Conservation (phyloP, 2,113 vertebrate genomes). For the Setophaga coronata region DNA sequence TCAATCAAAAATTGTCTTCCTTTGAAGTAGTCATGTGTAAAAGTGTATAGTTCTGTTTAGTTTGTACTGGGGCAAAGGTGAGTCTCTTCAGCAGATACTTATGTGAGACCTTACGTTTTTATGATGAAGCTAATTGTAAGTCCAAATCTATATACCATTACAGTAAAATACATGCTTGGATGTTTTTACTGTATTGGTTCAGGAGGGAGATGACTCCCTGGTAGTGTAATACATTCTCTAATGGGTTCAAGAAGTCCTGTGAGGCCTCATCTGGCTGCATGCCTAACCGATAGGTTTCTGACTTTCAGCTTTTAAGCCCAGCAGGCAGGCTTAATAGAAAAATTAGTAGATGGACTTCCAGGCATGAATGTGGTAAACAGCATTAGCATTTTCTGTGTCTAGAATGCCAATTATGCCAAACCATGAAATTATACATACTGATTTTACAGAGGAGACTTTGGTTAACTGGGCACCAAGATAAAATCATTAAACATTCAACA, state of each 20-base stretch:
- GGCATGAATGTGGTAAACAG: not conserved
- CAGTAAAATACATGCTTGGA: not conserved
- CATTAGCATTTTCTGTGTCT: not conserved
- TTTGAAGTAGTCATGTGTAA: not conserved
- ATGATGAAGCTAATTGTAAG: not conserved
- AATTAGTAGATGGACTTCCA: not conserved
- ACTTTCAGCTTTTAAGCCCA: not conserved
- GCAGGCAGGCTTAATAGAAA: not conserved
- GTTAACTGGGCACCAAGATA: not conserved
- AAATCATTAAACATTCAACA: not conserved
- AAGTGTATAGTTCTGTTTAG: not conserved
- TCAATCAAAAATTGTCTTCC: not conserved
- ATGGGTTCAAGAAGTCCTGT: not conserved
- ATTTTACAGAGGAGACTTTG: not conserved
- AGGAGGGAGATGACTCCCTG: not conserved
- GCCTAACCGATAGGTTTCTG: not conserved
- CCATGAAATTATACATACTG: not conserved
- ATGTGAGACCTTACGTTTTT: not conserved
- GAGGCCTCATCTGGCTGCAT: not conserved
- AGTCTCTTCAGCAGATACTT: not conserved
- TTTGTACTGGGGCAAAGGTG: not conserved
- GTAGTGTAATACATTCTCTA: not conserved
- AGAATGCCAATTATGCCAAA: not conserved
- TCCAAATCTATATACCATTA: not conserved
- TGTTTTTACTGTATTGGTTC: not conserved